Base-by-base conservation (phyloP, 2,888 invertebrate species). In the Drosophila emarginata region DNA sequence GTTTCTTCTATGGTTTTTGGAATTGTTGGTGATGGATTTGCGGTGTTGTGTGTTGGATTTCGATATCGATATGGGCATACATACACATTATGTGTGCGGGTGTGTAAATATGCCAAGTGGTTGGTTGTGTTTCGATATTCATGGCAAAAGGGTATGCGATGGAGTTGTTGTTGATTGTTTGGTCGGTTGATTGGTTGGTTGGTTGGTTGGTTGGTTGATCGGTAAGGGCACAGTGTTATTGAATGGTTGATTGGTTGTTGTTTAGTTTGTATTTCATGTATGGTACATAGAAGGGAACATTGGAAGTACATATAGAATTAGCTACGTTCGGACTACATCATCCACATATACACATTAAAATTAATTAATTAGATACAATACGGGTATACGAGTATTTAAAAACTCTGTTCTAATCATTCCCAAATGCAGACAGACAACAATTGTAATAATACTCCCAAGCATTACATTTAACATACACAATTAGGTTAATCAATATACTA, bases 1-100 rank as follows among this genome's bases (percentile, higher is more conserved):
- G 96, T 95, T 97, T 90, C 87, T 91, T 88, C 89, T 90, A 73
- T 32, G 58, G 59, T 36, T 70, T 6, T 73, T 61, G 70, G 32
- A 45, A 64, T 53, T 45, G 45, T 68, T 61, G 58, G 64, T 64
- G 59, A 57, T 64, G 64, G 50, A 40, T 71, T 28, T 37, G 23
- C 45, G 32, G 32, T 50, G 72, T 77, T 69, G 72, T 72, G 57
- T 65, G 36, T 52, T 69, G 51, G 50, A 21, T 56, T 26, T 62
- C 39, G 67, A 56, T 59, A 66, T 58, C 53, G 62, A 69, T 53
- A 62, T 60, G 64, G 71, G 56, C 67, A 67, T n/a, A 52, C 26
- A 61, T 37, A 23, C 37, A 52, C 58, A 61, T 39, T 50, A 18
- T 57, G 56, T 63, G 53, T 71, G 64, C 32, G 52, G 51, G 62